These are phyloP conservation scores for Halictus rubicundus DNA, from an alignment of 1,140 invertebrate genomes.

Conservation along the genomic window DNA sequence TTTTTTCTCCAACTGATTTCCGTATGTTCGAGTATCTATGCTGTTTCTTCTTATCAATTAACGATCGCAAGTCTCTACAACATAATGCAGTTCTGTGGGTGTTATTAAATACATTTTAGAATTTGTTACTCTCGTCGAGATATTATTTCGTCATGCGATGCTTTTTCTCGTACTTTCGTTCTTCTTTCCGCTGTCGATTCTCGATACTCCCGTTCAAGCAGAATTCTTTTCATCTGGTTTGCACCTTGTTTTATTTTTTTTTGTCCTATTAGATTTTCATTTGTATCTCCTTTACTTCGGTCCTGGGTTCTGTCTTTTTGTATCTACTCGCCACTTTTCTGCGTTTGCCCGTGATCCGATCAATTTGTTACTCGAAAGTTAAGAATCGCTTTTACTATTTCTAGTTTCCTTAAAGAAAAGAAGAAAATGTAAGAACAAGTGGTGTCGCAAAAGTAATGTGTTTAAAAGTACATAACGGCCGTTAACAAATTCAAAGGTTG, in stretches of 20 bases:
- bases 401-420: background rate
- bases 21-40: conserved; percentile 53
- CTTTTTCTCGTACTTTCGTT: conserved; percentile 57
- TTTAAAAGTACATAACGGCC: too few relatives aligned
- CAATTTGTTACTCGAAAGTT: background rate
- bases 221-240: background rate
- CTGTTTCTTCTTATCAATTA: conserved; percentile 53
- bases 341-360: background rate
- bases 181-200: conserved; percentile 48
- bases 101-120: conserved; percentile 79
- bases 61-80: conserved; percentile 69
- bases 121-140: conserved; percentile 78
- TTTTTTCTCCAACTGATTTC: background rate
- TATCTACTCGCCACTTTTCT: background rate
- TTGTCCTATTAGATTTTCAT: background rate
- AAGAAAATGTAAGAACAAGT: too few relatives aligned
- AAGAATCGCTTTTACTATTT: background rate
- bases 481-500: too few relatives aligned
- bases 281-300: background rate
- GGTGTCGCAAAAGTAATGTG: too few relatives aligned
- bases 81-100: conserved; percentile 69
- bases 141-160: conserved; percentile 64
- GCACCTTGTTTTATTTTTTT: background rate
- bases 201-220: conserved; percentile 27
- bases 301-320: background rate